Evolutionary conservation across 2,888 invertebrate genomes (phyloP).

Genomic region (Anticlea derivata): DNA sequence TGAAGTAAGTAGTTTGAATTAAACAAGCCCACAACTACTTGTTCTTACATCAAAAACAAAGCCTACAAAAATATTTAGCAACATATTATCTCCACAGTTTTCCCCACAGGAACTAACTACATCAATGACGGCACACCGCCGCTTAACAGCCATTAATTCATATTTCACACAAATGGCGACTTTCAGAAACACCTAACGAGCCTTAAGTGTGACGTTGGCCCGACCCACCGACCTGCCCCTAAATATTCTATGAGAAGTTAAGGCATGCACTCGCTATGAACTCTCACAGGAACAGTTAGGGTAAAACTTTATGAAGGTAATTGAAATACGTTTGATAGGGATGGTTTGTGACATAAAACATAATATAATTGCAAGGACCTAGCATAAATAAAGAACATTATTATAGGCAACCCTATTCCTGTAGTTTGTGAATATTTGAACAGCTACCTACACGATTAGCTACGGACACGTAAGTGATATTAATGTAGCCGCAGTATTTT

Average conservation of each 20-base stretch:
- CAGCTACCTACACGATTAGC: not conserved
- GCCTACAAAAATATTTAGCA: not conserved
- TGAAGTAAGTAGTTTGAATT: too few relatives aligned
- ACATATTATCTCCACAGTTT: slow-evolving; percentile 11
- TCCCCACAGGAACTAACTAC: not conserved
- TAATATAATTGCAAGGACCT: not conserved
- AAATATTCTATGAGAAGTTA: slow-evolving; percentile 48
- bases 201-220: slow-evolving; percentile 66
- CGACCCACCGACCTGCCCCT: slow-evolving; percentile 47
- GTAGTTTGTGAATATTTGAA: slow-evolving; percentile 5
- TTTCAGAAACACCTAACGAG: slow-evolving; percentile 75
- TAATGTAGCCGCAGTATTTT: too few relatives aligned
- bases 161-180: slow-evolving; percentile 79
- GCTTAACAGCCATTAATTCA: slow-evolving; percentile 71
- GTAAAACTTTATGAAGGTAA: slow-evolving; percentile 12
- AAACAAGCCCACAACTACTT: too few relatives aligned
- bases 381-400: not conserved
- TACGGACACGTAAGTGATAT: not conserved
- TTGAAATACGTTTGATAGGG: slow-evolving; percentile 7
- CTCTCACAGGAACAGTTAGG: slow-evolving; percentile 5
- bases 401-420: not conserved
- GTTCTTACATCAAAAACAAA: too few relatives aligned
- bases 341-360: slow-evolving; percentile 2
- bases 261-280: slow-evolving; percentile 9
- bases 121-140: slow-evolving; percentile 36